Evolutionary conservation across 2,888 invertebrate genomes (phyloP), one percentile per base, ranked within the genome.

Genomic region (Macrosiphum euphorbiae): DNA sequence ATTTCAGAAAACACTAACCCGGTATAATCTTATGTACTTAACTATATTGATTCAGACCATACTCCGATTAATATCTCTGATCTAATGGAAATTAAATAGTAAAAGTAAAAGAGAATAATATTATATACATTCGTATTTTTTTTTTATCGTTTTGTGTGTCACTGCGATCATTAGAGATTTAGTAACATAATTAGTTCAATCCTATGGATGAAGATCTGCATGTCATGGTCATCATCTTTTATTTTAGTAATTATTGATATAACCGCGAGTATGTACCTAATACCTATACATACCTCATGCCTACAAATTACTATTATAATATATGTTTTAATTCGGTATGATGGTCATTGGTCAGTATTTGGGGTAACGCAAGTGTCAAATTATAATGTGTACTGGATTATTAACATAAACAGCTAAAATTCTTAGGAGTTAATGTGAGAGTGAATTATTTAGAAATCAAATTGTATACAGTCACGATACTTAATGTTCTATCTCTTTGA

Each of bases 141-240:
- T n/a, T 78, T 35, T 78, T 20, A 35, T 35, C 35, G 20, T 78
- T 78, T 78, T 35, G 35, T 35, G 78, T 78, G 78, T 78, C 78
- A 78, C 20, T 78, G 35, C 35, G 35, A 78, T 20, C 20, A 35
- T 78, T 35, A 35, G 20, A 35, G 7, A 78, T 78, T 78, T 78
- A 78, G 78, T 78, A 78, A 78, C 78, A 78, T 78, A 78, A 78
- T 78, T 78, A 78, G 78, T 78, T 78, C 78, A 78, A 78, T 78
- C 8, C 20, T 20, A 78, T 78, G 78, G 35, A 78, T 78, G 78
- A 78, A 78, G 78, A 78, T 78, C 78, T 35, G 78, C 78, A 41
- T 78, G 78, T 78, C 78, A 78, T 20, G 35, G 78, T 78, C 78
- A 78, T 78, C 78, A 78, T 78, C 78, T 78, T 78, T 78, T 78